Base-by-base conservation (phyloP, 2,888 invertebrate genomes). In the Anarsia innoxiella region DNA sequence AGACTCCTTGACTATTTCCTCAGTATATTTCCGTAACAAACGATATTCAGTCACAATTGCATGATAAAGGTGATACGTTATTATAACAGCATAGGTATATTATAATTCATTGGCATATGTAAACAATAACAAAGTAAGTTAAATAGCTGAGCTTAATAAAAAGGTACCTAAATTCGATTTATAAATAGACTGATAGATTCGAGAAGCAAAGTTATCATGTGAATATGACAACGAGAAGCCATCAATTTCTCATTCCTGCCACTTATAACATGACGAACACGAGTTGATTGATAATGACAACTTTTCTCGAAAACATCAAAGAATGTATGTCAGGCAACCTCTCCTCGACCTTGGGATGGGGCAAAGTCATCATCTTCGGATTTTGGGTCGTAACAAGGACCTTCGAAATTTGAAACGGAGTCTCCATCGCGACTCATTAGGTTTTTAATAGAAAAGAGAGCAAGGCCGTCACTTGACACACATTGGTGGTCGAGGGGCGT, bases 391-490 rank as follows among this genome's bases (percentile, higher is more conserved):
- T 50, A 53, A 54, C 56, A 62, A 68, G 65, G 65, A 65, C 59
- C 60, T 47, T 50, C 47, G 50, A 25, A 23, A 11, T 31, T 31
- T 13, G 31, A 16, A n/a, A n/a, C 16, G 23, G 12, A 35, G 33
- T 26, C 26, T 12, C 23, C 14, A 35, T n/a, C n/a, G n/a, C n/a
- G n/a, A n/a, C 28, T 35, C 76, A 78, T 79, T 75, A 82, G 65
- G 79, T 75, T 80, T 78, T 82, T 79, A 82, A 77, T 78, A 82
- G 59, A 59, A 83, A 82, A 68, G 75, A 72, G 83, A 77, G 75
- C 83, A 82, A 84, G 83, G 83, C 78, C 80, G 67, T 51, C 68
- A 66, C 84, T 84, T 83, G 84, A 83, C 84, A 84, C 54, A 79
- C 64, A 75, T 84, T 53, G 57, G 66, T 49, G 62, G 63, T 57